Conservation (phyloP, 2,888 invertebrate genomes). For the Plusia festucae region DNA sequence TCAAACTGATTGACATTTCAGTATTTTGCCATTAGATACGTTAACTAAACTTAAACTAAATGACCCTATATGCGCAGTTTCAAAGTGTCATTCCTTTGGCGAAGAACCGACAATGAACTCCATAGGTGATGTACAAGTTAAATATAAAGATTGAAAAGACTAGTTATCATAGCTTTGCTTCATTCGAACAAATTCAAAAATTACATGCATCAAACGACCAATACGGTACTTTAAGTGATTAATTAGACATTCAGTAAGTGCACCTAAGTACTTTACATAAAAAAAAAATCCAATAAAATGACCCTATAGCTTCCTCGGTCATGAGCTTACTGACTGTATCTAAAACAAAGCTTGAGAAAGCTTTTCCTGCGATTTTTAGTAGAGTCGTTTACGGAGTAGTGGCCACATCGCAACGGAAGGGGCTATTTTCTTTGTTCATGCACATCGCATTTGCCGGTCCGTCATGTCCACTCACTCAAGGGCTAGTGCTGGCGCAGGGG, state of each 20-base stretch:
- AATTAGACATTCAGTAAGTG: conserved; percentile 59
- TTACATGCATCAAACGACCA: conserved; percentile 20
- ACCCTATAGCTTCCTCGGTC: conserved; percentile 21
- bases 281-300: conserved; percentile 71
- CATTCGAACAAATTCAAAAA: too few species aligned
- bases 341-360: conserved; percentile 53
- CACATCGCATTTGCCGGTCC: conserved; percentile 67
- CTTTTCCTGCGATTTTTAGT: conserved; percentile 38
- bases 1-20: too few species aligned
- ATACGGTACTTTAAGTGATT: conserved; percentile 71
- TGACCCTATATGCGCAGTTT: too few species aligned
- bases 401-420: conserved; percentile 38
- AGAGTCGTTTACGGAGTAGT: conserved; percentile 40
- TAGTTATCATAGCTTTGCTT: not conserved
- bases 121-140: too few species aligned
- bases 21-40: too few species aligned
- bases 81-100: too few species aligned
- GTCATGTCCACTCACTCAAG: conserved; percentile 73
- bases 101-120: too few species aligned
- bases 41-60: too few species aligned
- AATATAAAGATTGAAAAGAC: too few species aligned
- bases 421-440: conserved; percentile 69
- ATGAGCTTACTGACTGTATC: conserved; percentile 58
- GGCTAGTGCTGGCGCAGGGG: conserved; percentile 65
- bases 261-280: conserved; percentile 74